These are phyloP conservation scores for Lasioglossum oenotherae DNA, from an alignment of 2,888 invertebrate species.

Conservation along the genomic window DNA sequence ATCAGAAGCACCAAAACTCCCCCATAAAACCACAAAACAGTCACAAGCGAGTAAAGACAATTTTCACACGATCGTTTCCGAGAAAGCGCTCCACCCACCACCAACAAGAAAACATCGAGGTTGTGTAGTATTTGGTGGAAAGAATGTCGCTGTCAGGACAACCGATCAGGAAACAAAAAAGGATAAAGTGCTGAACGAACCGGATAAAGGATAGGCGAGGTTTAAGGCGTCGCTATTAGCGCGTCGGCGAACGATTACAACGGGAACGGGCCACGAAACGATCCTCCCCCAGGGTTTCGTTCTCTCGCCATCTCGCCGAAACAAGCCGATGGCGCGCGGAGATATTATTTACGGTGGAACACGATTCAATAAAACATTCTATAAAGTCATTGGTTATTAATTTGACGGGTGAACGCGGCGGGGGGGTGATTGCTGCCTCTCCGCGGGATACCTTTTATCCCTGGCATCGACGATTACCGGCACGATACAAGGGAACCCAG, in stretches of 20 bases:
- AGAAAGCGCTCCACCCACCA: background rate
- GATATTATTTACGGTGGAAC: conserved; percentile 78
- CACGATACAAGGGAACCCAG: conserved; percentile 50
- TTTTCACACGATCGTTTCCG: background rate
- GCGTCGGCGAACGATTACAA: conserved; percentile 49
- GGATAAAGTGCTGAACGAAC: conserved; percentile 38
- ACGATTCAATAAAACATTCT: conserved; percentile 82
- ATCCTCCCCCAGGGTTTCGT: conserved; percentile 25
- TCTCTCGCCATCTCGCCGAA: conserved; percentile 33
- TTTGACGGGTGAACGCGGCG: conserved; percentile 80
- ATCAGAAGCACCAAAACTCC: background rate
- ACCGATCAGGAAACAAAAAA: conserved; percentile 20
- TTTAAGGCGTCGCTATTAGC: conserved; percentile 60
- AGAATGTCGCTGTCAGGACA: conserved; percentile 11
- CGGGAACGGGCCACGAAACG: conserved; percentile 49
- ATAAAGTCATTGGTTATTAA: conserved; percentile 84
- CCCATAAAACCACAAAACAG: too few relatives aligned
- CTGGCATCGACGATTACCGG: conserved; percentile 70
- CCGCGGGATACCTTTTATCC: conserved; percentile 75
- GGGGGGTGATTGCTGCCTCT: conserved; percentile 78
- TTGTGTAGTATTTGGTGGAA: background rate
- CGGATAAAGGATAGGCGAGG: conserved; percentile 30
- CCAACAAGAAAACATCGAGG: background rate
- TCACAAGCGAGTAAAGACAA: background rate
- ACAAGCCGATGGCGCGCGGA: conserved; percentile 69